Conservation (phyloP, 2,113 vertebrate genomes). For the Podilymbus podiceps region DNA sequence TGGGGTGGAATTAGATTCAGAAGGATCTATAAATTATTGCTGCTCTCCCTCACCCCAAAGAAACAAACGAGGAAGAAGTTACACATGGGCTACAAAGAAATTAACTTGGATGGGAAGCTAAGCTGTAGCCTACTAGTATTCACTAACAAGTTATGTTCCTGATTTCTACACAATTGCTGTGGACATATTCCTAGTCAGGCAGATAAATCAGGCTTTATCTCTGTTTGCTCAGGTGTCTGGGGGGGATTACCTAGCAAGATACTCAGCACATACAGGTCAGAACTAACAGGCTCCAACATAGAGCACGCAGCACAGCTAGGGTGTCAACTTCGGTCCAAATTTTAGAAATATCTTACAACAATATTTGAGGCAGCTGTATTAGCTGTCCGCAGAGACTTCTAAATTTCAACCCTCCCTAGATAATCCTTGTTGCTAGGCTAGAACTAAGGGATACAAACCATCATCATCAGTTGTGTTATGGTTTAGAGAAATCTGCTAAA, state of each 20-base stretch:
- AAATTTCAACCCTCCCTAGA: background rate
- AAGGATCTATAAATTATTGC: background rate
- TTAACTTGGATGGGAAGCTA: background rate
- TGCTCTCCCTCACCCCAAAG: background rate
- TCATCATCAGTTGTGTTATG: background rate
- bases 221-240: background rate
- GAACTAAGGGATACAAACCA: background rate
- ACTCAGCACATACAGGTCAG: background rate
- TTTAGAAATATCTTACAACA: background rate
- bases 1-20: background rate
- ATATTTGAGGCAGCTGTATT: background rate
- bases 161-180: background rate
- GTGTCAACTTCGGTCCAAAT: background rate
- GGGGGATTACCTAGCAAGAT: background rate
- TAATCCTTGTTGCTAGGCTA: background rate
- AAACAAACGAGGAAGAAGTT: background rate
- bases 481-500: background rate
- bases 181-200: background rate
- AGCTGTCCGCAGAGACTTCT: background rate
- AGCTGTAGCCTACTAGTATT: background rate
- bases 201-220: background rate
- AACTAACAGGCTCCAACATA: background rate
- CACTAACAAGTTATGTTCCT: background rate
- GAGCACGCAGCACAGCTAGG: fast-evolving
- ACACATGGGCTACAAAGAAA: background rate